phyloP scores from a whole-genome alignment of 1,140 invertebrate genomes.

The Colletes latitarsis region DNA sequence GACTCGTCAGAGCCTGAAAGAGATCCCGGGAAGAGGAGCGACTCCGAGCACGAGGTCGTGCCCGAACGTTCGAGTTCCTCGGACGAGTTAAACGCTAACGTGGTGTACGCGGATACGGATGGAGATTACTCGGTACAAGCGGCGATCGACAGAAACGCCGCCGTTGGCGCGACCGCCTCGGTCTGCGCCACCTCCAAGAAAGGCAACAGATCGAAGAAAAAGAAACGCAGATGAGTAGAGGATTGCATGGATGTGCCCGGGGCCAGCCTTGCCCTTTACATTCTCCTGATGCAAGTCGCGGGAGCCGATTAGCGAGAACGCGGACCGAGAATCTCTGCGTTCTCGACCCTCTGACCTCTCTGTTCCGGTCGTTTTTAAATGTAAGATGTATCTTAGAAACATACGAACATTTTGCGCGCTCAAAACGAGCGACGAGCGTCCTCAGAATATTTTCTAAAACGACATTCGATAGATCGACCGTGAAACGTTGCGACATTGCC shows the following conservation, averaged over 20 bases:
- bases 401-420: background rate
- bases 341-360: background rate
- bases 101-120: constrained; percentile 65
- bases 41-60: constrained; percentile 65
- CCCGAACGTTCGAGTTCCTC: constrained; percentile 71
- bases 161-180: constrained; percentile 60
- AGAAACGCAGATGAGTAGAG: constrained; percentile 80
- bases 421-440: too few species aligned
- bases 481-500: too few species aligned
- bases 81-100: constrained; percentile 70
- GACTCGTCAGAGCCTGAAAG: constrained; percentile 22
- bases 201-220: constrained; percentile 79
- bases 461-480: too few species aligned
- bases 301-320: constrained; percentile 75
- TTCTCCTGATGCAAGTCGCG: constrained; percentile 78
- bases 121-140: constrained; percentile 54
- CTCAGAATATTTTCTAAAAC: too few species aligned
- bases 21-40: constrained; percentile 59
- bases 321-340: background rate
- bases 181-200: constrained; percentile 71
- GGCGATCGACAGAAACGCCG: constrained; percentile 49
- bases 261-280: constrained; percentile 79
- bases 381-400: background rate
- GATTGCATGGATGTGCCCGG: constrained; percentile 79
- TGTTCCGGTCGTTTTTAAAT: background rate